These are phyloP conservation scores for Anthopleura xanthogrammica DNA, from an alignment of 92 coral and sea anemone genomes.

Conservation along the genomic window DNA sequence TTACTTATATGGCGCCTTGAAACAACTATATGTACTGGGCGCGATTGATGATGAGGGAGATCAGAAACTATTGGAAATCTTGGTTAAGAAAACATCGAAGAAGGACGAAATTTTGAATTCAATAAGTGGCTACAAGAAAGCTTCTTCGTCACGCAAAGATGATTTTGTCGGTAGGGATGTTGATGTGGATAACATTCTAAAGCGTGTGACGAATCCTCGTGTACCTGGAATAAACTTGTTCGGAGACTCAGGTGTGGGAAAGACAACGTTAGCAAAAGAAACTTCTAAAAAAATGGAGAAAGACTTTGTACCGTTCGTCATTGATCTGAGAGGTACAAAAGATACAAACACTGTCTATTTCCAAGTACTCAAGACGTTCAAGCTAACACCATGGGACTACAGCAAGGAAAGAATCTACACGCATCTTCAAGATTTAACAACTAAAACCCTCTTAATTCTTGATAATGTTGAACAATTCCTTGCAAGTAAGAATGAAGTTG, in stretches of 20 bases:
- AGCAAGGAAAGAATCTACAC: conserved; percentile 20
- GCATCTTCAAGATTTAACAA: not conserved
- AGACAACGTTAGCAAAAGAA: conserved; percentile 60
- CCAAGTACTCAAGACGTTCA: not conserved
- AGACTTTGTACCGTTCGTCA: not conserved
- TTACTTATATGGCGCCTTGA: conserved; percentile 9
- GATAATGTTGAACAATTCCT: conserved; percentile 55
- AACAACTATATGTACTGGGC: not conserved
- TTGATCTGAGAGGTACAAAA: conserved; percentile 43
- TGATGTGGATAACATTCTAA: conserved; percentile 28
- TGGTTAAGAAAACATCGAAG: conserved; percentile 31
- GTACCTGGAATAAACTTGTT: conserved; percentile 41
- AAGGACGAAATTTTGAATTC: conserved; percentile 3
- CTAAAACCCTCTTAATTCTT: conserved; percentile 31
- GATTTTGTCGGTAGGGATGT: conserved; percentile 43
- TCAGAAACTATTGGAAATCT: not conserved
- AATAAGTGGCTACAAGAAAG: conserved; percentile 3
- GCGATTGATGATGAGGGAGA: not conserved
- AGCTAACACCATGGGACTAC: conserved; percentile 3
- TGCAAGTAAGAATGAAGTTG: not conserved
- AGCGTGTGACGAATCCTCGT: conserved; percentile 4
- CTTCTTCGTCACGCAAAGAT: conserved; percentile 9
- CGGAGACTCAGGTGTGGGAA: conserved; percentile 73
- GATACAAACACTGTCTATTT: conserved; percentile 18
- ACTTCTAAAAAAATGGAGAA: not conserved